Base-by-base conservation (phyloP, 2,113 vertebrate species). In the Leptocoma aspasia region DNA sequence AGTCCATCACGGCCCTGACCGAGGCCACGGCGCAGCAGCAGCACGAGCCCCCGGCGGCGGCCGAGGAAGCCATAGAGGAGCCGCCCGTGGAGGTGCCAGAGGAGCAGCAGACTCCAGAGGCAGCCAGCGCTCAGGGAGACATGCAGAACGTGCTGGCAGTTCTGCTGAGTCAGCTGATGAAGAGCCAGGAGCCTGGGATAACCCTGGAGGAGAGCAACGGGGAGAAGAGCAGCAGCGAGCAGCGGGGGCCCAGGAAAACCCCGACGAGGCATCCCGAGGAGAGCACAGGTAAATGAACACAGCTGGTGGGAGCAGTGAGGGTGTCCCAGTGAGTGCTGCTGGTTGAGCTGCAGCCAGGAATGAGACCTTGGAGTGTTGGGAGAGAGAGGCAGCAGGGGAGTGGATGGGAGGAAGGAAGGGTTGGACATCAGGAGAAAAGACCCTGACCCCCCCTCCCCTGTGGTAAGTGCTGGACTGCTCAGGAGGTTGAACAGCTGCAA, bases 81-180 rank as follows among this genome's bases (percentile, higher is more conserved):
- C 97, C 98, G 28, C 96, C 97, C 0, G 85, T 97, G 6, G 97
- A 98, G 28, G 85, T 63, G 77, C 98, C 98, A 11, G 97, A 97
- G 95, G 98, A 99, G 96, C 98, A 97, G 83, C 90, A 53, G 16
- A 97, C 97, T 76, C 97, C 98, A 42, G 98, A 98, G 68, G 54
- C 95, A 83, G 96, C 91, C 70, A 65, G 98, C 77, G 98, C 98
- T 97, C 98, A 99, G 97, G 99, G 99, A 96, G 99, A 99, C 81
- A 98, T 99, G 97, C 98, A 99, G 96, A 99, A 98, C 79, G 97
- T 99, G 92, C 98, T 99, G 97, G 98, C 99, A 31, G 98, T 99
- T 96, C 97, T 99, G 90, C 97, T 99, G 97, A 98, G 99, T 95
- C 99, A 99, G 96, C 98, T 99, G 83, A 98, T 99, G 90, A 99